phyloP scores from a whole-genome alignment of 2,113 vertebrate species.

The Brienomyrus brachyistius region DNA sequence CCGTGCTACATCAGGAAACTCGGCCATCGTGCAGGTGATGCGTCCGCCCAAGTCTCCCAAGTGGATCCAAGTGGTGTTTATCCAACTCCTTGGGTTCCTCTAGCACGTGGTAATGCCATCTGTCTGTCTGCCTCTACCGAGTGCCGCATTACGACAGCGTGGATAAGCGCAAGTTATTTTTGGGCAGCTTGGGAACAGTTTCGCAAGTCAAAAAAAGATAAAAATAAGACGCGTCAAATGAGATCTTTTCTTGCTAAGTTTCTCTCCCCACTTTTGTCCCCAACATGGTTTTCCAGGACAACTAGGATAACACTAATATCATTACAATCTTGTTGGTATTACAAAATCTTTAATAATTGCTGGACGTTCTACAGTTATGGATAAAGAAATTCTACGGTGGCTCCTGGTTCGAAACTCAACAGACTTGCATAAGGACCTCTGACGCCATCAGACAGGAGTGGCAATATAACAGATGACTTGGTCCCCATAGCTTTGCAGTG shows the following conservation, averaged over 20 bases:
- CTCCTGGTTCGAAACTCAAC: not conserved
- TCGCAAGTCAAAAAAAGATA: not conserved
- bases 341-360: not conserved
- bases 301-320: not conserved
- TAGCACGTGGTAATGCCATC: not conserved
- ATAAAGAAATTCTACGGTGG: not conserved
- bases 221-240: not conserved
- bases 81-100: not conserved
- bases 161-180: not conserved
- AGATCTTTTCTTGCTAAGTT: not conserved
- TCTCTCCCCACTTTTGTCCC: not conserved
- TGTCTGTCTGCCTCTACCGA: not conserved
- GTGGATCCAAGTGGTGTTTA: not conserved
- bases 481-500: not conserved
- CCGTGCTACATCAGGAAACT: no score
- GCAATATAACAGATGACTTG: not conserved
- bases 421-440: not conserved
- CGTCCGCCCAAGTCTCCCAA: not conserved
- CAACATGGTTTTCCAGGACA: not conserved
- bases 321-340: not conserved
- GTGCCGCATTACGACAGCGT: not conserved
- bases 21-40: not conserved
- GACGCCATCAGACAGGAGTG: not conserved
- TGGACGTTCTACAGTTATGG: not conserved
- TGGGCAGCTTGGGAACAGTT: not conserved